Conservation (phyloP, 1,140 invertebrate genomes). For the Drosophila prosaltans region DNA sequence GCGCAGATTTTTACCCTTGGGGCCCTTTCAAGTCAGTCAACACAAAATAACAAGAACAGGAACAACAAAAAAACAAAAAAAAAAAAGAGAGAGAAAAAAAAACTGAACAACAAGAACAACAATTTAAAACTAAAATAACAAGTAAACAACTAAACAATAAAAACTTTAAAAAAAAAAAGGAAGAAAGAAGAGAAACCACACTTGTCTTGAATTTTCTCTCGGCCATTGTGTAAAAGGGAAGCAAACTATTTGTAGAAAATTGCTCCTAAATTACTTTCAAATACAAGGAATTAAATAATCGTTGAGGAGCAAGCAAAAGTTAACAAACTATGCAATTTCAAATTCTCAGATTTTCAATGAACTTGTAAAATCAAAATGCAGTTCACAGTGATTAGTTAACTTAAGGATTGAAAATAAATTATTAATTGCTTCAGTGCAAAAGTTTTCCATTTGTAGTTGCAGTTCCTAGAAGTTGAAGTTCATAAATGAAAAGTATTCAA, state of each 20-base stretch:
- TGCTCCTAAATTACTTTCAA: neutral
- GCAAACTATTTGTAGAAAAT: neutral
- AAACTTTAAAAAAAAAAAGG: neutral
- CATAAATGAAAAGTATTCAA: too few species aligned
- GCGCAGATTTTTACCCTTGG: conserved; percentile 7
- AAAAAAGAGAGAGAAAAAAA: neutral
- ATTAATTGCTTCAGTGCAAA: too few species aligned
- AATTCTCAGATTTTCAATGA: neutral
- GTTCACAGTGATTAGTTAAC: neutral
- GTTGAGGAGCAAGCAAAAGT: neutral
- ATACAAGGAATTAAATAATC: neutral
- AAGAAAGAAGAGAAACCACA: neutral
- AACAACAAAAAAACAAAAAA: conserved; percentile 18
- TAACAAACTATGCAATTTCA: neutral
- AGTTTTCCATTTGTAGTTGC: too few species aligned
- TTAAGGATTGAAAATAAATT: too few species aligned
- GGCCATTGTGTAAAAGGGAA: neutral
- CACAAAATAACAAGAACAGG: conserved; percentile 16
- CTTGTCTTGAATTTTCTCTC: neutral
- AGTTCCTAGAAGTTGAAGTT: too few species aligned
- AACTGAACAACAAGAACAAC: neutral
- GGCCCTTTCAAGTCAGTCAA: neutral
- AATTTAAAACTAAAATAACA: conserved; percentile 18
- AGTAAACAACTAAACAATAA: conserved; percentile 29
- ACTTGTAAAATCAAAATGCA: neutral